Evolutionary conservation across 1,140 invertebrate species (phyloP).

Genomic region (Battus philenor): DNA sequence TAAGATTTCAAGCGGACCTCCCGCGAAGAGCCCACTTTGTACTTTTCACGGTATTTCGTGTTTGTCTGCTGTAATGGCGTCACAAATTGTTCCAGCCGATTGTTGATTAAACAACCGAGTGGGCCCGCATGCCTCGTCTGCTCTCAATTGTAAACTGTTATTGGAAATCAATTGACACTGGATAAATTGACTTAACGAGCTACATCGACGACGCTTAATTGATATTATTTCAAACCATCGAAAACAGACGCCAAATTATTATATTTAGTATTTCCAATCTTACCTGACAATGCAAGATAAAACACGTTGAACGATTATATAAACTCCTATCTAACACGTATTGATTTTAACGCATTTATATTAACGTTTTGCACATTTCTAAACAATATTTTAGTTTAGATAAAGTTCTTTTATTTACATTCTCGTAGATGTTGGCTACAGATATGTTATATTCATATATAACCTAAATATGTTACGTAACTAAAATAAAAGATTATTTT

Average conservation of each 20-base stretch:
- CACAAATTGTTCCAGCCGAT: conserved; percentile 45
- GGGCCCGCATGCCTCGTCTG: conserved; percentile 59
- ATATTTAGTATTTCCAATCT: too few relatives aligned
- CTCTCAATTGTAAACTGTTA: conserved; percentile 70
- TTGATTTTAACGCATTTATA: too few relatives aligned
- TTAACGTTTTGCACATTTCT: too few relatives aligned
- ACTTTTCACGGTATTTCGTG: conserved; percentile 37
- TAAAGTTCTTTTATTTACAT: too few relatives aligned
- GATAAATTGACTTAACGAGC: conserved; percentile 47
- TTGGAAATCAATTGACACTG: conserved; percentile 72
- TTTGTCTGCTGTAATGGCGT: conserved; percentile 36
- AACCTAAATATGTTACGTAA: too few relatives aligned
- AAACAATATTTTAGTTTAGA: too few relatives aligned
- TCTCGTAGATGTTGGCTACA: too few relatives aligned
- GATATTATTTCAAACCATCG: too few relatives aligned
- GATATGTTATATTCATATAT: too few relatives aligned
- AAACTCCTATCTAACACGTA: too few relatives aligned
- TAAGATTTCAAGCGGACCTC: conserved; percentile 33
- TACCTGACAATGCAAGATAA: conserved; percentile 8
- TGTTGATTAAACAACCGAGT: conserved; percentile 65
- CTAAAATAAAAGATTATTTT: too few relatives aligned
- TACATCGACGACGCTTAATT: conserved; percentile 34
- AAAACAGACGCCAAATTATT: too few relatives aligned
- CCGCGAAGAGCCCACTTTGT: conserved; percentile 31
- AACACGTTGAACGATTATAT: conserved; percentile 4